A percentile compares a stretch with the other conserved stretches of the same genome.
phyloP scores from a whole-genome alignment of 2,113 vertebrate species.

The Fregetta grallaria region DNA sequence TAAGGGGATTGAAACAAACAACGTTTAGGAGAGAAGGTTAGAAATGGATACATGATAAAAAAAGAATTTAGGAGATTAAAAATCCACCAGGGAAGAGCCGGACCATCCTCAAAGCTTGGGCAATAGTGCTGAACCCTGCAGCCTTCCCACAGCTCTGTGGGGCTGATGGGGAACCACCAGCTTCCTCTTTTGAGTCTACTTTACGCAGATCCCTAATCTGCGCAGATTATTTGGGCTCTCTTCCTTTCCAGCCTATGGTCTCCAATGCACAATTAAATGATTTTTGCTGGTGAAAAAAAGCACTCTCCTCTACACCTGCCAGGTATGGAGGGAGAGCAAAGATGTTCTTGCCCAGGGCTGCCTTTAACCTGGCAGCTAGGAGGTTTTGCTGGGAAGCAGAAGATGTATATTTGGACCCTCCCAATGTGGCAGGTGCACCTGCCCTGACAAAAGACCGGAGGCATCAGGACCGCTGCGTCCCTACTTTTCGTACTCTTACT shows the following conservation, averaged over 20 bases:
- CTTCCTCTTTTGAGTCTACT: background rate
- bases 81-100: background rate
- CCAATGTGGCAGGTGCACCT: background rate
- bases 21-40: background rate
- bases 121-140: background rate
- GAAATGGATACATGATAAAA: background rate
- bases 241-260: background rate
- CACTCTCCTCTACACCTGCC: background rate
- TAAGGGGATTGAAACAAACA: background rate
- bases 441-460: no score
- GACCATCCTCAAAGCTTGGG: background rate
- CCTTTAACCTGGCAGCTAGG: background rate
- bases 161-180: no score
- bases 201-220: background rate
- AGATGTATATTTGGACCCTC: background rate
- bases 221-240: background rate
- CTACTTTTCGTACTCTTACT: no score
- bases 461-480: no score
- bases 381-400: background rate
- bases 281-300: background rate
- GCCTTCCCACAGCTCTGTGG: rapidly evolving
- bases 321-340: background rate
- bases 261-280: background rate
- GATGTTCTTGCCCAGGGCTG: background rate
- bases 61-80: background rate